These are phyloP conservation scores for Phyllotis vaccarum DNA, from an alignment of 2,797 vertebrate genomes.

Conservation along the genomic window DNA sequence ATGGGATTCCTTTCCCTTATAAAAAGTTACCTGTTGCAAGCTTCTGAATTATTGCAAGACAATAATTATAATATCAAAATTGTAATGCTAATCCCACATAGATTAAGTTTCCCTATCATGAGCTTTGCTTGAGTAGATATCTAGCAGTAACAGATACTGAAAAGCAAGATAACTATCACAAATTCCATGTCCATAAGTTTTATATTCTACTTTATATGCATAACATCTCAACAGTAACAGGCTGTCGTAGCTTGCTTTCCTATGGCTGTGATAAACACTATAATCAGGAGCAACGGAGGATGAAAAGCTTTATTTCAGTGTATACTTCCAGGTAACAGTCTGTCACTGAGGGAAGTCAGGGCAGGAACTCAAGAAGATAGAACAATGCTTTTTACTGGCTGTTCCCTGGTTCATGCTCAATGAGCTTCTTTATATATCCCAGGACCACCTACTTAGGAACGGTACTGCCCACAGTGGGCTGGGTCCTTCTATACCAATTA, in stretches of 20 bases:
- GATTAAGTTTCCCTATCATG: background rate
- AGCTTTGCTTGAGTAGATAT: conserved; percentile 40
- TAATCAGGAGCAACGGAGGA: background rate
- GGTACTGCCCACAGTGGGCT: background rate
- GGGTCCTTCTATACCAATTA: background rate
- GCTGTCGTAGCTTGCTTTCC: background rate
- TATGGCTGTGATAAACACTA: background rate
- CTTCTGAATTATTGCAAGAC: background rate
- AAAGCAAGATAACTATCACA: background rate
- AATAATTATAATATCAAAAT: conserved; percentile 1
- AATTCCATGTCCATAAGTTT: background rate
- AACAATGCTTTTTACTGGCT: background rate
- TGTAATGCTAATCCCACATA: background rate
- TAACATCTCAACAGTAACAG: background rate
- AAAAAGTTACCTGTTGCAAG: background rate
- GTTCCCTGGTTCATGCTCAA: background rate
- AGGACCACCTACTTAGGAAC: background rate
- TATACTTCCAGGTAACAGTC: background rate
- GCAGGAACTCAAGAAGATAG: background rate
- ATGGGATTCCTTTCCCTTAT: background rate
- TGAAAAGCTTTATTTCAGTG: background rate
- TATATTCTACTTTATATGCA: background rate
- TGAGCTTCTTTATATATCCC: background rate
- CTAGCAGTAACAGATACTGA: background rate
- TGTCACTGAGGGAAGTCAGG: background rate